Percentiles rank a stretch among this genome's conserved stretches.
Evolutionary conservation across 2,113 vertebrate genomes (phyloP).

Genomic region (Silurus glanis): DNA sequence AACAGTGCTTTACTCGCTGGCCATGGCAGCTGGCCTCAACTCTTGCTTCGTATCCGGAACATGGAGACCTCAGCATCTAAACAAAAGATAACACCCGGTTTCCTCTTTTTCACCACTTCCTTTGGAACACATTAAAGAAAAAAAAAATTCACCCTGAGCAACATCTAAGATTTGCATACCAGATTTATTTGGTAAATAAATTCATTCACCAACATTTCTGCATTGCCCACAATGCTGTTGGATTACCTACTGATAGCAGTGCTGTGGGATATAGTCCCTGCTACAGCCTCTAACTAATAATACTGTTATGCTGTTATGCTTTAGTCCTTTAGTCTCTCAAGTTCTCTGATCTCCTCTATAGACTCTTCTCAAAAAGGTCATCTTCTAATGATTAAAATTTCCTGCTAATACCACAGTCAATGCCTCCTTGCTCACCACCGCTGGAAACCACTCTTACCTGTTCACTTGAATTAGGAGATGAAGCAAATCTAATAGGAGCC

Average conservation of each 20-base stretch:
- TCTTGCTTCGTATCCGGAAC: conserved; percentile 66
- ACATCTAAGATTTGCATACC: background rate
- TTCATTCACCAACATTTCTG: background rate
- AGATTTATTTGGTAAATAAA: background rate
- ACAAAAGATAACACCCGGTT: conserved; percentile 70
- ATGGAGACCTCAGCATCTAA: conserved; percentile 69
- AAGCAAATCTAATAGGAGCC: conserved; percentile 54
- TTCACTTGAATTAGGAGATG: conserved; percentile 24
- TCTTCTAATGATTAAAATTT: background rate
- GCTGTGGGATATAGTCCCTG: background rate
- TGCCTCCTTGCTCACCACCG: background rate
- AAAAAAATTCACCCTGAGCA: background rate
- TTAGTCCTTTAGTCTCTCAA: background rate
- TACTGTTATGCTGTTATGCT: background rate
- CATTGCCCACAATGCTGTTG: background rate
- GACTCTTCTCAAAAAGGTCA: background rate
- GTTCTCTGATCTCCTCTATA: background rate
- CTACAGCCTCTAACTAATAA: background rate
- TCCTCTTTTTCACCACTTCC: conserved; percentile 59
- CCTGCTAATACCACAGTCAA: background rate
- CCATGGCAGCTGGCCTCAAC: conserved; percentile 58
- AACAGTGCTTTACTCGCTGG: conserved; percentile 72
- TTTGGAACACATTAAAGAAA: conserved; percentile 51
- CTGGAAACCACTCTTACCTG: background rate
- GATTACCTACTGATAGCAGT: background rate